Conservation (phyloP, 1,140 invertebrate species). For the Drosophila arawakana region DNA sequence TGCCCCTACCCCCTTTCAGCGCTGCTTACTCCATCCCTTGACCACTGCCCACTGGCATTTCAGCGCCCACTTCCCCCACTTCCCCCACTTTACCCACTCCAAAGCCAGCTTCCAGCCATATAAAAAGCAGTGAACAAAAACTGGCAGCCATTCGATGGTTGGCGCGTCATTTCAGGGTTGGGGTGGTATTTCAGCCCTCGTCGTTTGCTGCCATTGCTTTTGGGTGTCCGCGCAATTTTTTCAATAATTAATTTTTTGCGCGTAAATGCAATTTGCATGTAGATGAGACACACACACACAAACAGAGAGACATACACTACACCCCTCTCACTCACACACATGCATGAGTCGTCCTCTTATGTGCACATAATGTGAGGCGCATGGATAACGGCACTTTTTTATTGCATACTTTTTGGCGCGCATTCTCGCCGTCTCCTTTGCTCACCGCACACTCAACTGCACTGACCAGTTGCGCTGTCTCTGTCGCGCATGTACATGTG, state of each 20-base stretch:
- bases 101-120: no score
- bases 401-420: conserved; percentile 62
- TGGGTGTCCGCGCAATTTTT: conserved; percentile 68
- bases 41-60: conserved; percentile 13
- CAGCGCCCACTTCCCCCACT: not conserved
- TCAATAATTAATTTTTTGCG: conserved; percentile 83
- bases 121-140: not conserved
- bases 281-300: conserved; percentile 43
- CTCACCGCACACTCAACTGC: conserved; percentile 22
- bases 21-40: not conserved
- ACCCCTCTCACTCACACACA: conserved; percentile 7
- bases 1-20: not conserved
- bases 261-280: conserved; percentile 81
- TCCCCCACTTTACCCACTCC: not conserved
- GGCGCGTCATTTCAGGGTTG: conserved; percentile 12
- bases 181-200: conserved; percentile 13
- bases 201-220: conserved; percentile 9
- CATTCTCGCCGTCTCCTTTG: conserved; percentile 46
- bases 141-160: not conserved
- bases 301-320: no score
- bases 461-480: conserved; percentile 31
- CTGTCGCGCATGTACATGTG: conserved; percentile 2
- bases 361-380: conserved; percentile 35
- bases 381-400: conserved; percentile 34
- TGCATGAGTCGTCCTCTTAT: conserved; percentile 27